Evolutionary conservation across 2,113 vertebrate genomes (phyloP).

Genomic region (Sitta europaea): DNA sequence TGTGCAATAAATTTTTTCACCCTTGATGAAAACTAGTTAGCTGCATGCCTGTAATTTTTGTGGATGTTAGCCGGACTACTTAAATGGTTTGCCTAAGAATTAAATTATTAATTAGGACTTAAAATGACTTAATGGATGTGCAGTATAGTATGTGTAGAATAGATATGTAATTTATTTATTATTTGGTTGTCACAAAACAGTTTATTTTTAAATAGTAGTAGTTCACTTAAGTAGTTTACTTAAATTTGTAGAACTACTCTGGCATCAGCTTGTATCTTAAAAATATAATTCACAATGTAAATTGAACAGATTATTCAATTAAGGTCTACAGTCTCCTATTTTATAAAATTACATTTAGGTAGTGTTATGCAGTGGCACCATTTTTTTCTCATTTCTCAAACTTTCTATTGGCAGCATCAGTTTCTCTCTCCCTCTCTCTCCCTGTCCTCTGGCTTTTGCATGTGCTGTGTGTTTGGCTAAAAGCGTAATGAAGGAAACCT

Average conservation of each 20-base stretch:
- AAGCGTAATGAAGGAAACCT: constrained; percentile 60
- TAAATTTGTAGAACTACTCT: not conserved
- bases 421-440: not conserved
- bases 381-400: not conserved
- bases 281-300: not conserved
- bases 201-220: not conserved
- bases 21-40: not conserved
- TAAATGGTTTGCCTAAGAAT: not conserved
- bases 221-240: not conserved
- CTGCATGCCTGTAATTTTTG: not conserved
- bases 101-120: not conserved
- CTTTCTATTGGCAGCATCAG: not conserved
- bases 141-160: not conserved
- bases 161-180: not conserved
- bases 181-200: not conserved
- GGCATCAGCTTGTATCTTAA: not conserved
- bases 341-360: not conserved
- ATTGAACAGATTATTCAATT: not conserved
- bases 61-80: not conserved
- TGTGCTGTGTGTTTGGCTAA: constrained; percentile 40
- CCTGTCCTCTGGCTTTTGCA: constrained; percentile 39
- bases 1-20: not conserved
- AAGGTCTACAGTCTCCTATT: not conserved
- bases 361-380: not conserved
- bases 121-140: not conserved